Evolutionary conservation across 2,888 invertebrate species (phyloP).

Genomic region (Andrena camellia): DNA sequence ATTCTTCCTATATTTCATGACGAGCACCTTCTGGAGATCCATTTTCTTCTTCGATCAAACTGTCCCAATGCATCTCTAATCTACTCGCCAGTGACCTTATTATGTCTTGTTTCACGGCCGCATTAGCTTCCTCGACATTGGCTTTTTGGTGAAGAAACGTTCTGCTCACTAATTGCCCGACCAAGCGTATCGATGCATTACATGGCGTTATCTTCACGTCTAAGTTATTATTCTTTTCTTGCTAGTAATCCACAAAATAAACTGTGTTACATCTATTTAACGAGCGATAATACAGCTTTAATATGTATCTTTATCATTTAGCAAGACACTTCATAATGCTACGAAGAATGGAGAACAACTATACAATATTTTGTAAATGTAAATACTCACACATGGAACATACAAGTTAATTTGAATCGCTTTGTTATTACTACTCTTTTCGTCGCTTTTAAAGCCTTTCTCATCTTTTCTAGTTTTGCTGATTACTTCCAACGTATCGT

Average conservation of each 20-base stretch:
- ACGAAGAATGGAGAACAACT: background rate
- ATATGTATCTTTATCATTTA: conserved; percentile 1
- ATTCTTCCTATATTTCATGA: background rate
- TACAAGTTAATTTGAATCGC: conserved; percentile 89
- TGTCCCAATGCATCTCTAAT: conserved; percentile 97
- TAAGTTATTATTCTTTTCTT: conserved; percentile 38
- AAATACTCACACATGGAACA: conserved; percentile 89
- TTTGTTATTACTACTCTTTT: conserved; percentile 85
- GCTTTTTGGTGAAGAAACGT: conserved; percentile 93
- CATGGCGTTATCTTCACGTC: conserved; percentile 79
- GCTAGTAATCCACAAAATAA: conserved; percentile 39
- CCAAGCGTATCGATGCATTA: conserved; percentile 90
- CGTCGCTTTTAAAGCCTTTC: conserved; percentile 83
- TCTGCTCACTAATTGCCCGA: conserved; percentile 90
- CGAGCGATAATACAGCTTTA: conserved; percentile 17
- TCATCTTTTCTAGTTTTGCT: conserved; percentile 88
- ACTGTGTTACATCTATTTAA: conserved; percentile 34
- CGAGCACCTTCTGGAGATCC: conserved; percentile 89
- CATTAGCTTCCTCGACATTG: conserved; percentile 90
- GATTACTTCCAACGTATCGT: conserved; percentile 88
- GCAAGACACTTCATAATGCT: background rate
- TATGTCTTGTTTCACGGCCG: conserved; percentile 93
- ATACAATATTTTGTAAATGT: background rate
- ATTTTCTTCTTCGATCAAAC: conserved; percentile 93
- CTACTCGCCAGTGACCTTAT: conserved; percentile 93